phyloP scores from a whole-genome alignment of 35 echinoderm and acorn worm species.

The Hemicentrotus pulcherrimus region DNA sequence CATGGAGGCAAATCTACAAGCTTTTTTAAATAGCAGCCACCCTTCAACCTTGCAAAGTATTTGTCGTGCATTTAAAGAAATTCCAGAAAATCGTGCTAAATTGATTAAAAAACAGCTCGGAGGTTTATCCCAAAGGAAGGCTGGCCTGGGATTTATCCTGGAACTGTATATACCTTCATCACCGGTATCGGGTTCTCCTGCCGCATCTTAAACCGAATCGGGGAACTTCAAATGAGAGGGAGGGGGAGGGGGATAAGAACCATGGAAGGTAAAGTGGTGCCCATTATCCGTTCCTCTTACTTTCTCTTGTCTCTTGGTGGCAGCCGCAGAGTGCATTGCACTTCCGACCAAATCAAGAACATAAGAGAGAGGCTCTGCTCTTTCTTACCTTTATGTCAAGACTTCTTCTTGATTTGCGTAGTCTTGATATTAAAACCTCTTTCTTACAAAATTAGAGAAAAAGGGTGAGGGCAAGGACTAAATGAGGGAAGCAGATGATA shows the following conservation, averaged over 20 bases:
- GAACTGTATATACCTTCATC: neutral
- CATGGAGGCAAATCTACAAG: neutral
- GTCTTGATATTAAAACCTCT: neutral
- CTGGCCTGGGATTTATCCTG: neutral
- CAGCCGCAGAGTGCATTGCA: neutral
- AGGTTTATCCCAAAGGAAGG: neutral
- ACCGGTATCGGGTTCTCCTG: neutral
- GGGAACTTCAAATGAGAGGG: neutral
- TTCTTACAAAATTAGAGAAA: neutral
- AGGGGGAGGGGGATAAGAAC: neutral
- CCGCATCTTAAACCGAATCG: neutral
- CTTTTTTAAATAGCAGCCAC: neutral
- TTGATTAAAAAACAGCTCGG: constrained; percentile 12
- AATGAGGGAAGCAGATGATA: neutral
- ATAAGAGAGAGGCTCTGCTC: neutral
- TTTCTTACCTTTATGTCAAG: neutral
- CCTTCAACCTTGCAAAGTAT: neutral
- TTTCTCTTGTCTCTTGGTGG: constrained; percentile 10
- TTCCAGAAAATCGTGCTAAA: neutral
- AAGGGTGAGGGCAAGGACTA: neutral
- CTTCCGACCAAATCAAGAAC: neutral
- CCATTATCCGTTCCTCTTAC: neutral
- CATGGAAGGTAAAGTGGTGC: neutral
- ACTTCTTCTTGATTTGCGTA: neutral
- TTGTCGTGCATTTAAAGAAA: neutral